phyloP scores from a whole-genome alignment of 35 echinoderm and acorn worm species.

The Apostichopus parvimensis region DNA sequence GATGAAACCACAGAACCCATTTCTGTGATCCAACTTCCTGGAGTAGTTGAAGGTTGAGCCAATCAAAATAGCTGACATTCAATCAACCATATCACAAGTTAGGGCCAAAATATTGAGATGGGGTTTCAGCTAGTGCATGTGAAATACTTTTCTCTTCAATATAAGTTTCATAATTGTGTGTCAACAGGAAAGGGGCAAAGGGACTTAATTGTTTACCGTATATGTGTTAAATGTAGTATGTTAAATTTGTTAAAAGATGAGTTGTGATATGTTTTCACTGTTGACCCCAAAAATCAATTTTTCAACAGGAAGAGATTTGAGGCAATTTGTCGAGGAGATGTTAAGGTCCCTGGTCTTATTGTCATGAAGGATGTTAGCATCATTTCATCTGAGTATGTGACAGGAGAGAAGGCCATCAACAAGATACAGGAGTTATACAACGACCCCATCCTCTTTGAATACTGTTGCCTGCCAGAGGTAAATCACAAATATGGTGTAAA shows the following conservation, averaged over 20 bases:
- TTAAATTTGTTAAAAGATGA: not conserved
- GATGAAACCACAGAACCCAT: no score
- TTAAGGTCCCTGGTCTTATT: conserved; percentile 62
- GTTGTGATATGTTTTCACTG: not conserved
- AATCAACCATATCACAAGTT: no score
- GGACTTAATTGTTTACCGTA: not conserved
- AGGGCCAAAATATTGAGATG: no score
- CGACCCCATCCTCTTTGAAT: conserved; percentile 80
- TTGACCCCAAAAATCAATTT: not conserved
- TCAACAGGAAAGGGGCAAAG: not conserved
- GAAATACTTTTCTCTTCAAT: no score
- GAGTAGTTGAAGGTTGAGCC: no score
- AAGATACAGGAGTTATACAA: conserved; percentile 88
- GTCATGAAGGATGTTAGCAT: conserved; percentile 96
- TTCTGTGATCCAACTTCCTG: no score
- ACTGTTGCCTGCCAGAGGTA: conserved; percentile 87
- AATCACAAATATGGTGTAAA: not conserved
- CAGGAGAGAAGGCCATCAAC: conserved; percentile 80
- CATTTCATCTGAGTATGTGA: conserved; percentile 65
- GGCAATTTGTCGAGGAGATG: conserved; percentile 66
- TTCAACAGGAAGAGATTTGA: conserved; percentile 76
- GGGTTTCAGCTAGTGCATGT: no score
- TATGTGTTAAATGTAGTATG: no score
- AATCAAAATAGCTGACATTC: no score
- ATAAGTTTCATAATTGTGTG: no score